Base-by-base conservation (phyloP, 2,888 invertebrate species). In the Drosophila lacicola region DNA sequence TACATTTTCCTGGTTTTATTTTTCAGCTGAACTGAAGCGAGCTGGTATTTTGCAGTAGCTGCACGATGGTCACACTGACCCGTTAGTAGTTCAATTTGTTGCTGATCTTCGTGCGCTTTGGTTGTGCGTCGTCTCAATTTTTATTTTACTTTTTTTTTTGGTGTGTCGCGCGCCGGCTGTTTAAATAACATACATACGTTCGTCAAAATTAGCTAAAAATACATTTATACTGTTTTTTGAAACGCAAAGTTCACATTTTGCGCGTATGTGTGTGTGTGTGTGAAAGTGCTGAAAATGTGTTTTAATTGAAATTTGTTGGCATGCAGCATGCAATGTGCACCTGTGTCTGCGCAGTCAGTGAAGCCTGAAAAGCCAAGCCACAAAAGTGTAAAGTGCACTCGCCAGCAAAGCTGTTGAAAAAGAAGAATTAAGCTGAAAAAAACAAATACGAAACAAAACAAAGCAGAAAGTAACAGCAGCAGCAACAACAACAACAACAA, bases 321-420 rank as follows among this genome's bases (percentile, higher is more conserved):
- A 47, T 37, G 46, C 58, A 54, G 50, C 50, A 57, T 50, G 55
- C 56, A 54, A 51, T 54, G 29, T 73, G 74, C 78, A 78, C 78
- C 74, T 76, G 78, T 76, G 78, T 56, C 51, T 47, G 50, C 63
- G 60, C 44, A 47, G 63, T 53, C 84, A 89, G 68, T 80, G 60
- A 80, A 71, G 83, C 80, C 80, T 80, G 65, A 82, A 79, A 56
- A 76, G 75, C 63, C 65, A 80, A 84, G 84, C 89, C 89, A 89
- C 88, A 85, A 89, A 85, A 89, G 88, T 85, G 84, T 85, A 88
- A 85, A 82, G 85, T 84, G 84, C 89, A 82, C 51, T 63, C 65
- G 62, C 67, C 66, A 71, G 71, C 70, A 66, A 42, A 60, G 64
- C 56, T 49, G 46, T 49, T 57, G 21, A 58, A 63, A 47, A 47